Base-by-base conservation (phyloP, 2,888 invertebrate species). In the Mesopsocus fuscifrons region DNA sequence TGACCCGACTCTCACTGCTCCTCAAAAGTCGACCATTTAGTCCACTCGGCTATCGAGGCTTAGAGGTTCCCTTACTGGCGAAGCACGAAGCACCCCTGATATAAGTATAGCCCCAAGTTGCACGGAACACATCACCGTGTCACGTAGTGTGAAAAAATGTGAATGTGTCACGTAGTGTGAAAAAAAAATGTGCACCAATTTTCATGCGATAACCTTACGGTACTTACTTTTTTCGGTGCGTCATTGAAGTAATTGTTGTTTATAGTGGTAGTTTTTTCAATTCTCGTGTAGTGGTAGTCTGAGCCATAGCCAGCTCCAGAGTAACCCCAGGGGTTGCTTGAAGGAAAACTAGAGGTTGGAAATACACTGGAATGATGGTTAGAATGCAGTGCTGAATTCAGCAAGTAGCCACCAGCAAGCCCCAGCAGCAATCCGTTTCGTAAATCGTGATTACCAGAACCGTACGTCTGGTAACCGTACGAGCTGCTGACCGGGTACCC, bases 241-340 rank as follows among this genome's bases (percentile, higher is more conserved):
- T 38, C 20, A 38, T 38, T 38, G 21, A 20, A 20, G 38, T 38
- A 38, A 20, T 38, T 3, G 21, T 38, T 38, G 20, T 38, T 38
- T 33, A 33, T 33, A 11, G 21, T 16, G 16, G 20, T 20, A 9
- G 18, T 38, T 15, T 21, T 5, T 16, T 38, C 38, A 20, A 38
- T 21, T 9, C 20, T 15, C 3, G 21, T 21, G 38, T 38, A 21
- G n/a, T 20, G 15, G 20, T 38, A 38, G 6, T 38, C 20, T 13
- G 38, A 38, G 4, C 38, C 38, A 20, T 38, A 38, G n/a, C 38
- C 38, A 16, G 38, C 17, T 6, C 38, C 38, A 20, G 16, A 16
- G 20, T 38, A 38, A 13, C 38, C 38, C 38, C 38, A 38, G n/a
- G 17, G 20, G 21, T 20, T 38, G 3, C 18, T 13, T 6, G 26